Evolutionary conservation across 2,113 vertebrate species (phyloP).

Genomic region (Martes martes): DNA sequence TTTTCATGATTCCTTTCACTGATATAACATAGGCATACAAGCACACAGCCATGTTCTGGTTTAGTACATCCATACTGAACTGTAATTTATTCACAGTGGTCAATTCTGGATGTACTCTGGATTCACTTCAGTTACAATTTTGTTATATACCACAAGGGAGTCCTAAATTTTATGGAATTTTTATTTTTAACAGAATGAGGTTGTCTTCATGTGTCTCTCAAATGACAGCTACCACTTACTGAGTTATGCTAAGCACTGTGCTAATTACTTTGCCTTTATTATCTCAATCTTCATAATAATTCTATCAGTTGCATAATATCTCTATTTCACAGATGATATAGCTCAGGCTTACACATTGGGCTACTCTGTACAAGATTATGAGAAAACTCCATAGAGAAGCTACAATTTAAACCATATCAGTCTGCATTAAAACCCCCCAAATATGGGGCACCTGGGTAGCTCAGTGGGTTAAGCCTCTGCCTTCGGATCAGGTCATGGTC

Average conservation of each 20-base stretch:
- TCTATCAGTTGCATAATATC: not conserved
- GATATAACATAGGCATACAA: accelerated
- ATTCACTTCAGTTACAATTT: not conserved
- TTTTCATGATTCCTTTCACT: not conserved
- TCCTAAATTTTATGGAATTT: not conserved
- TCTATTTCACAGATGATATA: not conserved
- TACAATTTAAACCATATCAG: not conserved
- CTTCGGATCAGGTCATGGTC: too few species aligned
- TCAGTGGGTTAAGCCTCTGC: too few species aligned
- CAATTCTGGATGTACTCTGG: not conserved
- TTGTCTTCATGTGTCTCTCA: not conserved
- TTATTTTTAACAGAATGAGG: not conserved
- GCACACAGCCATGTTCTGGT: too few species aligned
- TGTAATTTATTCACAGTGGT: too few species aligned
- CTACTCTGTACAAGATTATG: not conserved
- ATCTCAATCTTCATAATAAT: not conserved
- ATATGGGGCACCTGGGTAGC: not conserved
- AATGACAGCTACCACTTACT: not conserved
- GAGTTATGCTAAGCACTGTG: not conserved
- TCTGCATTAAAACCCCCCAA: not conserved
- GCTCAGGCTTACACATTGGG: not conserved
- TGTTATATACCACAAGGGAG: not conserved
- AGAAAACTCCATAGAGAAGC: not conserved
- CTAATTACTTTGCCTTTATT: not conserved
- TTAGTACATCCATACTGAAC: not conserved